These are phyloP conservation scores for Sylvia borin DNA, from an alignment of 2,797 vertebrate genomes.

Conservation along the genomic window DNA sequence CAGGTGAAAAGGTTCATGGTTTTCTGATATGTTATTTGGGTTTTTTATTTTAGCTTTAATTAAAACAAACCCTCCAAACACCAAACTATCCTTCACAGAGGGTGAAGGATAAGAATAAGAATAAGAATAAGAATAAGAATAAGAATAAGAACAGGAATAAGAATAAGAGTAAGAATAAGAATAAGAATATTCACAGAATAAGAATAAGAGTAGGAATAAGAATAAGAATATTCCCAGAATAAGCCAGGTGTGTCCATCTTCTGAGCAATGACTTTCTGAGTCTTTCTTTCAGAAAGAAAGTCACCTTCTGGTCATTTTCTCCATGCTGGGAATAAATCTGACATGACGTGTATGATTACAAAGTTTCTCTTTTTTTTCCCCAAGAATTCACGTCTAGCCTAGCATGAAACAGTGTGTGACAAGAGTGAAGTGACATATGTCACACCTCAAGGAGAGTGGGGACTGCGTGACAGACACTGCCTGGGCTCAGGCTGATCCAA, in stretches of 20 bases:
- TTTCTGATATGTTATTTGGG: not conserved
- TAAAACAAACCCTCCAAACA: not conserved
- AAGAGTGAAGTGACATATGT: not conserved
- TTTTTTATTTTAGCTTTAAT: not conserved
- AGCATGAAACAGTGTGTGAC: not conserved
- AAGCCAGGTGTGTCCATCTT: not conserved
- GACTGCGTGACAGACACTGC: not conserved
- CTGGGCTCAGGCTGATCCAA: not conserved
- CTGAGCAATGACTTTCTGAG: not conserved
- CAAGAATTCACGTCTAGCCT: not conserved
- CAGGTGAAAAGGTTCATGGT: not conserved
- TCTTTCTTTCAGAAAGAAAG: not conserved
- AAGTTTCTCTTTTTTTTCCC: not conserved
- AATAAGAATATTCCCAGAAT: not conserved
- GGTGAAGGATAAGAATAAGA: no score
- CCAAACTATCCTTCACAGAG: not conserved
- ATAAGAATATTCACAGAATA: no score
- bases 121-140: no score
- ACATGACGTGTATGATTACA: not conserved
- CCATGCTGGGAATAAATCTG: not conserved
- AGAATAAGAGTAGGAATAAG: no score
- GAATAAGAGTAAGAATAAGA: no score
- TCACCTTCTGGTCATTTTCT: not conserved
- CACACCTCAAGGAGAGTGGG: not conserved
- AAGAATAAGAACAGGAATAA: no score